These are phyloP conservation scores for Sarotherodon lohbergeri DNA, from an alignment of 2,113 vertebrate species.

Conservation along the genomic window DNA sequence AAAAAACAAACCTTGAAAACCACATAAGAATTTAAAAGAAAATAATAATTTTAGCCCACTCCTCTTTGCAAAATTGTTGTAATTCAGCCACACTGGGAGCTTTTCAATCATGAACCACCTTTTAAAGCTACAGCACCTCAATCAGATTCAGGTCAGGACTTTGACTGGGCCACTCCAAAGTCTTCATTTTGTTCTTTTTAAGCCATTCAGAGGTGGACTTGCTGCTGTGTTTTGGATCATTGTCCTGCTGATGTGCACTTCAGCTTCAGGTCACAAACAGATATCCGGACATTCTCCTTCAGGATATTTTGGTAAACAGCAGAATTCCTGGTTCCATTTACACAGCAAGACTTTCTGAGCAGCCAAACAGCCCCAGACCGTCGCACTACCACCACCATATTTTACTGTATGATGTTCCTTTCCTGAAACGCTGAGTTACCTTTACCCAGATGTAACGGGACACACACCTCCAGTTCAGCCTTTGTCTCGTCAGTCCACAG, in stretches of 20 bases:
- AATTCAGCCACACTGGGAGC: not conserved
- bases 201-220: too few species aligned
- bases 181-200: not conserved
- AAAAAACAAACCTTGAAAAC: not conserved
- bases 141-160: not conserved
- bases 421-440: not conserved
- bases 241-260: too few species aligned
- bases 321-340: not conserved
- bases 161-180: not conserved
- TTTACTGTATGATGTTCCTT: not conserved
- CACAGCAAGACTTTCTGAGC: not conserved
- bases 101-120: not conserved
- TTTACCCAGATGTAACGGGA: not conserved
- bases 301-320: not conserved
- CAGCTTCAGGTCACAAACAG: too few species aligned
- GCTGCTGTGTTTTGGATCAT: too few species aligned
- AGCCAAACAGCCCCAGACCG: not conserved
- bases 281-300: not conserved
- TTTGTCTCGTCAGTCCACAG: not conserved
- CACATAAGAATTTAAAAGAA: not conserved
- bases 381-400: not conserved
- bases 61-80: not conserved
- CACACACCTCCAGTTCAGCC: not conserved
- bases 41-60: not conserved
- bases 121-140: not conserved